Evolutionary conservation across 2,888 invertebrate genomes (phyloP).

Genomic region (Cantharis rustica): DNA sequence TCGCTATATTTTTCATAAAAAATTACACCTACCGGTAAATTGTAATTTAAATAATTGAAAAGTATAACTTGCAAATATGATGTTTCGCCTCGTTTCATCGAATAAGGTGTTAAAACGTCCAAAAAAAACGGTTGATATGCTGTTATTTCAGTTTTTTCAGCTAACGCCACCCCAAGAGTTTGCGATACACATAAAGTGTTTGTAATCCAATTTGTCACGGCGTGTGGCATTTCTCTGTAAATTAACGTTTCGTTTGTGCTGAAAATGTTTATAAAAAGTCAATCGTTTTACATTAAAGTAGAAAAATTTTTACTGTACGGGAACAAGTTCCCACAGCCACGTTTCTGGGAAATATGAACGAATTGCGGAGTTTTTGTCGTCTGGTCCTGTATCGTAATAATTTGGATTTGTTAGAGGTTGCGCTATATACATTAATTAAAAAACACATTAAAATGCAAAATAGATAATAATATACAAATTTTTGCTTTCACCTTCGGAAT

Average conservation of each 20-base stretch:
- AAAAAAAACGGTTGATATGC: slow-evolving; percentile 78
- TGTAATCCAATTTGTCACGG: slow-evolving; percentile 67
- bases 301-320: slow-evolving; percentile 50
- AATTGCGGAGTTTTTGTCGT: slow-evolving; percentile 44
- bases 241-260: slow-evolving; percentile 51
- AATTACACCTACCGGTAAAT: slow-evolving; percentile 64
- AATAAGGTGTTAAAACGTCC: slow-evolving; percentile 70
- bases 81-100: slow-evolving; percentile 69
- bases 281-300: not conserved
- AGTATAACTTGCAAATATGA: slow-evolving; percentile 69
- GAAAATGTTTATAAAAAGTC: slow-evolving; percentile 17
- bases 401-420: slow-evolving; percentile 11
- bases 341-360: slow-evolving; percentile 64
- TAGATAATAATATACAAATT: not conserved
- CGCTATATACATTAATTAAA: slow-evolving; percentile 1
- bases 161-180: slow-evolving; percentile 49
- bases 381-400: slow-evolving; percentile 39
- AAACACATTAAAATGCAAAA: not conserved
- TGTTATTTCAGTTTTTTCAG: slow-evolving; percentile 44
- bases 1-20: not conserved
- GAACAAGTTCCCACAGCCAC: slow-evolving; percentile 69
- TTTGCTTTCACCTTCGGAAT: slow-evolving; percentile 3
- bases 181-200: slow-evolving; percentile 62
- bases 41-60: slow-evolving; percentile 74
- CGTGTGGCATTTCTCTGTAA: slow-evolving; percentile 60